Conservation (phyloP, 2,113 vertebrate species). For the Lasiurus borealis region DNA sequence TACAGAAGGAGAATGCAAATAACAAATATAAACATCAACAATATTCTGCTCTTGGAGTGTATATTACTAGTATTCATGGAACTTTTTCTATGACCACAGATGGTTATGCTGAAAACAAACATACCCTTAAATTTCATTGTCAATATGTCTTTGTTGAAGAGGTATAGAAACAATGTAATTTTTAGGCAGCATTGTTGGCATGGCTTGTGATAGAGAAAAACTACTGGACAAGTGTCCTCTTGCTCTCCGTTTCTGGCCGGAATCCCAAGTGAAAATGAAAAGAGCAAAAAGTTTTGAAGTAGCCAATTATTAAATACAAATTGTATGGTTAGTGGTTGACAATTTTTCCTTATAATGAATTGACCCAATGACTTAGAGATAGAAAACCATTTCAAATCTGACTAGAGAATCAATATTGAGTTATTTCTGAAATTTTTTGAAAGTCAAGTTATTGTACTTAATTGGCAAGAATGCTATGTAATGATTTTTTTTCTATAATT, state of each 20-base stretch:
- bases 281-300: neutral
- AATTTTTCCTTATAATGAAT: constrained; percentile 48
- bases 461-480: neutral
- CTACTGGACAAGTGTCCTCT: constrained; percentile 30
- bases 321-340: neutral
- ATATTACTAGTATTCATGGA: neutral
- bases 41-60: constrained; percentile 12
- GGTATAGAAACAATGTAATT: constrained; percentile 67
- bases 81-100: neutral
- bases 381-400: constrained; percentile 56
- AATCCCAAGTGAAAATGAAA: constrained; percentile 67
- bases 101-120: constrained; percentile 51
- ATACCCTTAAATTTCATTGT: constrained; percentile 45
- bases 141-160: constrained; percentile 69
- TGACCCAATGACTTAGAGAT: neutral
- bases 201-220: constrained; percentile 64
- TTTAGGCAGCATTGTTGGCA: constrained; percentile 67
- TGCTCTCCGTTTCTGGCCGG: constrained; percentile 68
- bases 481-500: constrained; percentile 10
- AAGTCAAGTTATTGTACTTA: constrained; percentile 20
- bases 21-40: neutral
- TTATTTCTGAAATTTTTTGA: constrained; percentile 64
- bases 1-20: neutral
- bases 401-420: constrained; percentile 44
- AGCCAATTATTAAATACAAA: neutral